Evolutionary conservation across 2,888 invertebrate genomes (phyloP).

Genomic region (Cheilosia impressa): DNA sequence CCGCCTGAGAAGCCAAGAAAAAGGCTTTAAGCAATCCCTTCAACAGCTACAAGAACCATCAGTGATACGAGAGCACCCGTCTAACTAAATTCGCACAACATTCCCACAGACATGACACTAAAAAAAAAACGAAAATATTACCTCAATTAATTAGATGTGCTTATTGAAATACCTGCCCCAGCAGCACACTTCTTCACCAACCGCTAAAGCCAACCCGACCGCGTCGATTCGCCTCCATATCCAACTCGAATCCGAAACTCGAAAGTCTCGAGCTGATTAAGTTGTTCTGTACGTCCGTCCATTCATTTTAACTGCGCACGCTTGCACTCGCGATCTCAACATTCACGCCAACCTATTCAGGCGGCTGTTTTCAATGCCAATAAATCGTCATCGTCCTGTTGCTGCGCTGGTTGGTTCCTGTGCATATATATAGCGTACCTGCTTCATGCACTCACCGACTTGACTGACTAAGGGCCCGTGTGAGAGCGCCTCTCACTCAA

Average conservation of each 20-base stretch:
- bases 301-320: constrained; percentile 73
- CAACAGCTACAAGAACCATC: too few relatives aligned
- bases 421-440: constrained; percentile 59
- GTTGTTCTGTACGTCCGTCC: constrained; percentile 68
- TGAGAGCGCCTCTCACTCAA: constrained; percentile 60
- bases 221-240: constrained; percentile 17
- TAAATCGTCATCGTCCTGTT: constrained; percentile 73
- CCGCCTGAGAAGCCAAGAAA: too few relatives aligned
- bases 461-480: constrained; percentile 44
- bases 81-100: not conserved
- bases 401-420: constrained; percentile 8
- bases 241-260: constrained; percentile 16
- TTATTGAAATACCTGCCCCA: constrained; percentile 54
- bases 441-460: constrained; percentile 65
- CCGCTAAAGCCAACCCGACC: not conserved
- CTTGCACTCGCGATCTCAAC: constrained; percentile 73
- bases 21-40: too few relatives aligned
- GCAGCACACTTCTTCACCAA: constrained; percentile 15
- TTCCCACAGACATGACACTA: constrained; percentile 3
- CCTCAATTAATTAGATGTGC: constrained; percentile 67
- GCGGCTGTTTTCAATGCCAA: constrained; percentile 74
- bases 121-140: constrained; percentile 33
- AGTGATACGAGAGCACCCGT: too few relatives aligned
- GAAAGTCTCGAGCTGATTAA: constrained; percentile 62
- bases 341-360: constrained; percentile 71